Conservation (phyloP, 2,113 vertebrate genomes). For the Sinocyclocheilus anshuiensis region DNA sequence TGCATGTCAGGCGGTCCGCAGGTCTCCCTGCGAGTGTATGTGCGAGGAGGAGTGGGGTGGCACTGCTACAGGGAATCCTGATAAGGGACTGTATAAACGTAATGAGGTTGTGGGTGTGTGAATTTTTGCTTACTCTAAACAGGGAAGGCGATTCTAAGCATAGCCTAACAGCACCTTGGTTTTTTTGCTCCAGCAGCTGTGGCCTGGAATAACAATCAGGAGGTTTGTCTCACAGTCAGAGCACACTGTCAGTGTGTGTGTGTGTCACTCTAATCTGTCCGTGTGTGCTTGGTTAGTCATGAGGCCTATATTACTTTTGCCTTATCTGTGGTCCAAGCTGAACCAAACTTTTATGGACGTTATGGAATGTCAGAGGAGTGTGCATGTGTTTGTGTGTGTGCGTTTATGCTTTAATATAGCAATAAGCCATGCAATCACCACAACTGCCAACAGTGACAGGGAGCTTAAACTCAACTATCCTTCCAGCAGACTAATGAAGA, state of each 20-base stretch:
- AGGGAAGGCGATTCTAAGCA: constrained; percentile 63
- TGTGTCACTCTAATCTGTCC: constrained; percentile 30
- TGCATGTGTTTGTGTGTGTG: background rate
- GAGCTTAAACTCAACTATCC: background rate
- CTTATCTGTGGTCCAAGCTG: constrained; percentile 43
- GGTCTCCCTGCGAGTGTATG: background rate
- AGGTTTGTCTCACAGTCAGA: constrained; percentile 53
- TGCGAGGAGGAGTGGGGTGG: constrained; percentile 22
- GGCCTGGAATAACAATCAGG: constrained; percentile 71
- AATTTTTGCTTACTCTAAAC: constrained; percentile 70
- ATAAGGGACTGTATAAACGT: constrained; percentile 72
- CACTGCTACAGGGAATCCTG: constrained; percentile 54
- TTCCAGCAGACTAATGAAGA: background rate
- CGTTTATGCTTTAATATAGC: background rate
- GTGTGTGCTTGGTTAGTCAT: constrained; percentile 32
- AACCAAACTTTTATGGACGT: constrained; percentile 2
- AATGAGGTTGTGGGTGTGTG: constrained; percentile 72
- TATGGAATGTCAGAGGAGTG: background rate
- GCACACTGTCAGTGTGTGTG: constrained; percentile 36
- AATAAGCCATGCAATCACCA: constrained; percentile 36
- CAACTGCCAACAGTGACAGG: background rate
- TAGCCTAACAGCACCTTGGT: constrained; percentile 63
- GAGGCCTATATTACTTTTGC: constrained; percentile 40
- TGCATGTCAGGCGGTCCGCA: background rate
- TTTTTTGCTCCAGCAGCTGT: constrained; percentile 64